phyloP scores from a whole-genome alignment of 2,797 vertebrate species.

The Oreochromis grahami region DNA sequence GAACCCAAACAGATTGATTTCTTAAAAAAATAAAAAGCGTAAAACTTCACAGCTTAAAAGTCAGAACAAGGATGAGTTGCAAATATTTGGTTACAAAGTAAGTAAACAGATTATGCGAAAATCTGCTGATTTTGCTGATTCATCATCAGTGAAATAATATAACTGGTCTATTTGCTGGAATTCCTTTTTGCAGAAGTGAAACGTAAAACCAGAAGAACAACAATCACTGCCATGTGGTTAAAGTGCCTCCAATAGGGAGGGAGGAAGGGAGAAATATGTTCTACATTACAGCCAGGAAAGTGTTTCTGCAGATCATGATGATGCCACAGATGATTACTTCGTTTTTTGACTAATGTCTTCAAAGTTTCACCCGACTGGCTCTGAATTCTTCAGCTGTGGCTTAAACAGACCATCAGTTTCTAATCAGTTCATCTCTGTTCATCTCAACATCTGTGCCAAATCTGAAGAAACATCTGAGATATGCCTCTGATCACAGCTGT shows the following conservation, averaged over 20 bases:
- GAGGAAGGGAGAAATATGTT: not conserved
- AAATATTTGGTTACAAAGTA: not conserved
- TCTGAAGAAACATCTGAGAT: not conserved
- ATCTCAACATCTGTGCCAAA: not conserved
- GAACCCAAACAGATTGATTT: not conserved
- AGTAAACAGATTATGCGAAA: not conserved
- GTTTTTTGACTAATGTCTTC: not conserved
- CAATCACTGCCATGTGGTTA: not conserved
- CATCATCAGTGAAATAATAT: not conserved
- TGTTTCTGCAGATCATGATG: not conserved
- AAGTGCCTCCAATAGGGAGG: not conserved
- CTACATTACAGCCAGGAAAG: not conserved
- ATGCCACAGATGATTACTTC: not conserved
- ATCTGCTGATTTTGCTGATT: not conserved
- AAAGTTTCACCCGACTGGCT: not conserved
- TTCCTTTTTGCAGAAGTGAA: not conserved
- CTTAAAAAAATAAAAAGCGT: not conserved
- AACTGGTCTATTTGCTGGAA: not conserved
- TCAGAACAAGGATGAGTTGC: not conserved
- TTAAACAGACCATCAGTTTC: not conserved
- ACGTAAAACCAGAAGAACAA: not conserved
- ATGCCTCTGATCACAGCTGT: not conserved
- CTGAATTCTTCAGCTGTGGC: not conserved
- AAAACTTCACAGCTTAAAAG: not conserved
- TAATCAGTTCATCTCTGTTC: not conserved